Base-by-base conservation (phyloP, 2,797 vertebrate species). In the Anabacerthia variegaticeps region DNA sequence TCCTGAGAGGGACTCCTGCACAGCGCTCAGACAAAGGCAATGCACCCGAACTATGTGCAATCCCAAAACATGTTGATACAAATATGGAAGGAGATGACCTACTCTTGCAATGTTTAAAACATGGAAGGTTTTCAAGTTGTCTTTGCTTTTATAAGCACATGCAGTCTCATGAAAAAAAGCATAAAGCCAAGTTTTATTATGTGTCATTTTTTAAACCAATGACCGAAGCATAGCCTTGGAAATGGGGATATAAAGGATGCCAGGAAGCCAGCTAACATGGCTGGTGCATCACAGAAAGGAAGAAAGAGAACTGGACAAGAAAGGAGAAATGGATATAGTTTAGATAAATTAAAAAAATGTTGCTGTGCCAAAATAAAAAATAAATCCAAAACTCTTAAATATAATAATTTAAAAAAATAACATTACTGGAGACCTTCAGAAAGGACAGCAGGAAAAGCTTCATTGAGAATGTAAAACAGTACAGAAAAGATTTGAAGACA, bases 141-240 rank as follows among this genome's bases (percentile, higher is more conserved):
- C 37, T 59, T 41, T 55, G 21, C 51, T 85, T 52, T 75, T 56
- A 30, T n/a, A 49, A 58, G 21, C n/a, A n/a, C 19, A 39, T 17
- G 12, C 27, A 88, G 30, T 54, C 9, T 19, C 28, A 52, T 41
- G 18, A 39, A 69, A 68, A 75, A 75, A 24, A 91, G 15, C 10
- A 71, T 12, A 15, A 82, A 63, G 15, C 48, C 10, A 54, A 71
- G 24, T 9, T 63, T 48, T 72, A 28, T 69, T 55, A 39, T 37
- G 24, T 6, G 10, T 24, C 7, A 1, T 22, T 92, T 90, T 51
- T 36, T 17, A 72, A 71, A 65, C 4, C 0, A 0, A 26, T 11
- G 11, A 58, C 20, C 54, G 46, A 82, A 75, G 28, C 28, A 10
- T 51, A 61, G 37, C 18, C 30, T 75, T 80, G 54, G 34, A 72